A percentile compares a stretch with the other conserved stretches of the same genome.
Conservation (phyloP, 1,140 invertebrate genomes). For the Archivesica marissinica region DNA sequence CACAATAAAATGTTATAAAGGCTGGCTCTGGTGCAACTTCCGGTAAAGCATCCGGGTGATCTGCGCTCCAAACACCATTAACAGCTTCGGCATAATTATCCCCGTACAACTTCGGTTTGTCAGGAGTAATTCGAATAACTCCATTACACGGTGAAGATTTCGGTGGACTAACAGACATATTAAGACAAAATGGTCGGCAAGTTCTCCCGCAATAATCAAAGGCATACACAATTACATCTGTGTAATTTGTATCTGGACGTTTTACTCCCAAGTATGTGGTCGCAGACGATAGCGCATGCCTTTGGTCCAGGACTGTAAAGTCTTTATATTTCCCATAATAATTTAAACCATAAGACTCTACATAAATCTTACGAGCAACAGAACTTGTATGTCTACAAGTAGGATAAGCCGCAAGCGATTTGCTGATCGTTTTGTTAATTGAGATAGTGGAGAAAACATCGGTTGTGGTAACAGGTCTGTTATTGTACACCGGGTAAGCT, state of each 20-base stretch:
- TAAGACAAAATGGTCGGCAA: conserved; percentile 47
- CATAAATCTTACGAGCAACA: conserved; percentile 46
- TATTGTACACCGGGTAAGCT: conserved; percentile 56
- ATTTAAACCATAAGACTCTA: conserved; percentile 61
- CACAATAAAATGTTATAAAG: conserved; percentile 62
- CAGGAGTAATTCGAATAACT: conserved; percentile 47
- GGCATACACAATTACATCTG: conserved; percentile 57
- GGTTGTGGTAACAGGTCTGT: conserved; percentile 35
- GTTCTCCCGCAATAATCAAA: conserved; percentile 56
- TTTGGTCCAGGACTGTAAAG: conserved; percentile 58
- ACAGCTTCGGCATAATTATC: conserved; percentile 59
- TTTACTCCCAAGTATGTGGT: conserved; percentile 47
- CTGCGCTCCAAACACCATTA: conserved; percentile 44
- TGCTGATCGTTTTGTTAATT: conserved; percentile 20
- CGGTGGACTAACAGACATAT: background rate
- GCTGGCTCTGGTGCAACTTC: background rate
- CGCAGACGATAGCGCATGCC: conserved; percentile 53
- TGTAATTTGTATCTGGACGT: conserved; percentile 50
- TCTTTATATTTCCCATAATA: conserved; percentile 63
- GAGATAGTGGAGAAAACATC: conserved; percentile 59
- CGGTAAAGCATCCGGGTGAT: conserved; percentile 40
- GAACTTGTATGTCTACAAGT: conserved; percentile 50
- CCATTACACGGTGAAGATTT: conserved; percentile 47
- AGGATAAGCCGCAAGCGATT: conserved; percentile 28
- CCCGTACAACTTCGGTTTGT: conserved; percentile 48